A percentile compares a stretch with the other conserved stretches of the same genome.
Conservation (phyloP, 2,888 invertebrate species). For the Phyllotreta cruciferae region DNA sequence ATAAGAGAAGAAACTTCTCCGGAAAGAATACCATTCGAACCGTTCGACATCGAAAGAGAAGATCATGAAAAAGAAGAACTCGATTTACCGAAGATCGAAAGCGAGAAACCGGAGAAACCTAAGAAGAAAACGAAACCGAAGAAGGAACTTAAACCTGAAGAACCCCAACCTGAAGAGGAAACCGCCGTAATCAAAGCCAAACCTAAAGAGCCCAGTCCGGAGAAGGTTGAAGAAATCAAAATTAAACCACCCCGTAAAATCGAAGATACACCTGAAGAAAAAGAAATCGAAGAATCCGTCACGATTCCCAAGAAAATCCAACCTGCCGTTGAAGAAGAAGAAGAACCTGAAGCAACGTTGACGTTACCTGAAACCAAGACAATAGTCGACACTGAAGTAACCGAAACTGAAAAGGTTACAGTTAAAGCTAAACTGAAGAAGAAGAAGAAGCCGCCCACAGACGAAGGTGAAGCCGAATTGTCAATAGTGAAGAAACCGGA, state of each 20-base stretch:
- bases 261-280: slow-evolving; percentile 44
- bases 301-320: slow-evolving; percentile 43
- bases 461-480: slow-evolving; percentile 47
- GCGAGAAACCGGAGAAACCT: slow-evolving; percentile 54
- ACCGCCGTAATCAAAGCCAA: slow-evolving; percentile 41
- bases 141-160: slow-evolving; percentile 48
- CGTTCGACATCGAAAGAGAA: slow-evolving; percentile 57
- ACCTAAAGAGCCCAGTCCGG: slow-evolving; percentile 43
- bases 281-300: slow-evolving; percentile 39
- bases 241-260: slow-evolving; percentile 59
- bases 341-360: slow-evolving; percentile 54
- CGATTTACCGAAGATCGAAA: slow-evolving; percentile 57
- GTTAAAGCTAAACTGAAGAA: slow-evolving; percentile 34
- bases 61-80: slow-evolving; percentile 55
- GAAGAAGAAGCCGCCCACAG: slow-evolving; percentile 58
- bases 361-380: slow-evolving; percentile 25
- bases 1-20: slow-evolving; percentile 49
- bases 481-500: slow-evolving; percentile 44
- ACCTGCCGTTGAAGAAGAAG: slow-evolving; percentile 43
- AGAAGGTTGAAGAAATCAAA: slow-evolving; percentile 56
- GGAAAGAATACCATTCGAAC: slow-evolving; percentile 58
- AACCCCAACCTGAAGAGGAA: slow-evolving; percentile 58
- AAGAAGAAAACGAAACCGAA: slow-evolving; percentile 53
- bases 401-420: slow-evolving; percentile 33
- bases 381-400: slow-evolving; percentile 47